phyloP scores from a whole-genome alignment of 2,888 invertebrate species.

The Synanthedon myopaeformis region DNA sequence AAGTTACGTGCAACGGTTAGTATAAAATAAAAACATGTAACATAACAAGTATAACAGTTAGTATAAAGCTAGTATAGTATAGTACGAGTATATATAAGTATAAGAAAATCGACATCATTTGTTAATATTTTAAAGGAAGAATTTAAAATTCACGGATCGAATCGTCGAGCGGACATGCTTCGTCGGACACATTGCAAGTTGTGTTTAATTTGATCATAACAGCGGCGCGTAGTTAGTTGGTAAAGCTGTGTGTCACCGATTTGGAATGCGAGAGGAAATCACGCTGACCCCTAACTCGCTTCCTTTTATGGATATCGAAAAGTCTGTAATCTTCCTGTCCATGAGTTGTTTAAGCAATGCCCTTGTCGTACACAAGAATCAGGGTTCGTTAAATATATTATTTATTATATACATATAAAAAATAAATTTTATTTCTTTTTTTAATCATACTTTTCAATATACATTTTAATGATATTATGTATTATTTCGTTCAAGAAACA shows the following conservation, averaged over 20 bases:
- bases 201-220: conserved; percentile 52
- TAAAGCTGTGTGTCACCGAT: conserved; percentile 44
- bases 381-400: conserved; percentile 2
- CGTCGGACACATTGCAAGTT: conserved; percentile 44
- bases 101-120: conserved; percentile 12
- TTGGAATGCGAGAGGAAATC: conserved; percentile 62
- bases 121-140: conserved; percentile 19
- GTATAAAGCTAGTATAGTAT: no score
- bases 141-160: conserved; percentile 45
- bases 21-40: no score
- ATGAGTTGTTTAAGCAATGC: conserved; percentile 13
- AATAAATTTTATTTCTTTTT: no score
- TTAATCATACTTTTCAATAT: no score
- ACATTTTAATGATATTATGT: no score
- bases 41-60: no score
- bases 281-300: conserved; percentile 54
- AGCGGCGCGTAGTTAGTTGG: conserved; percentile 20
- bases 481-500: no score
- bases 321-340: conserved; percentile 41
- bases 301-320: conserved; percentile 51
- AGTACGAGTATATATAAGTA: conserved; percentile 7
- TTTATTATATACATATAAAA: no score
- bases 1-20: no score
- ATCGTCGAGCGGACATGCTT: conserved; percentile 45
- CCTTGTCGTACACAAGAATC: conserved; percentile 9